phyloP scores from a whole-genome alignment of 1,140 invertebrate genomes.

The Lepidurus packardi region DNA sequence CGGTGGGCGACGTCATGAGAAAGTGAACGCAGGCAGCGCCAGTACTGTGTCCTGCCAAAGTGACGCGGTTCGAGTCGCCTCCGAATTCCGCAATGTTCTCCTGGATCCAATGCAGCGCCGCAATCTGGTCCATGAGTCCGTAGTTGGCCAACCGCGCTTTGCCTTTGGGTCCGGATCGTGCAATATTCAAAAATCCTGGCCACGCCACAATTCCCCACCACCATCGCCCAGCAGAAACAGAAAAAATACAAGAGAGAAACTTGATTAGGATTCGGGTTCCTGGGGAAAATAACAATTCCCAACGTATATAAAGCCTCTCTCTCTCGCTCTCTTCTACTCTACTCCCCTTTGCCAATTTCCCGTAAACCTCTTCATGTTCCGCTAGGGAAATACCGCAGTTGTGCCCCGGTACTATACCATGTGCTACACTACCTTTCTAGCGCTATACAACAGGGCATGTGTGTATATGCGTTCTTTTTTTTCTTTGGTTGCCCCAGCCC shows the following conservation, averaged over 20 bases:
- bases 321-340: not conserved
- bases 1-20: constrained; percentile 87
- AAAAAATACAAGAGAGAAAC: not conserved
- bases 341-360: not conserved
- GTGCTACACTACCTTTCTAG: not conserved
- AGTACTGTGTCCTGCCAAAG: constrained; percentile 85
- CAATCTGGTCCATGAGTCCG: constrained; percentile 91
- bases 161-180: constrained; percentile 62
- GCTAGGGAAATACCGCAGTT: constrained; percentile 2
- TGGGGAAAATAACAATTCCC: too few relatives aligned
- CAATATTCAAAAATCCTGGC: constrained; percentile 76
- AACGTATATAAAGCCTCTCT: not conserved
- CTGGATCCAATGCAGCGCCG: constrained; percentile 44
- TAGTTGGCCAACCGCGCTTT: constrained; percentile 84
- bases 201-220: too few relatives aligned
- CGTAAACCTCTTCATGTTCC: constrained; percentile 17
- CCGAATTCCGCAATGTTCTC: constrained; percentile 78
- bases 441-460: not conserved
- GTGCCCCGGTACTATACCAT: not conserved
- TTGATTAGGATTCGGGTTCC: not conserved
- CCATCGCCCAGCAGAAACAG: too few relatives aligned
- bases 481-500: too few relatives aligned
- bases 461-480: too few relatives aligned
- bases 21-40: constrained; percentile 93
- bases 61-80: constrained; percentile 82